Percentiles rank a stretch among this genome's conserved stretches.
These are phyloP conservation scores for Murina feae DNA, from an alignment of 2,113 vertebrate genomes.

Conservation along the genomic window DNA sequence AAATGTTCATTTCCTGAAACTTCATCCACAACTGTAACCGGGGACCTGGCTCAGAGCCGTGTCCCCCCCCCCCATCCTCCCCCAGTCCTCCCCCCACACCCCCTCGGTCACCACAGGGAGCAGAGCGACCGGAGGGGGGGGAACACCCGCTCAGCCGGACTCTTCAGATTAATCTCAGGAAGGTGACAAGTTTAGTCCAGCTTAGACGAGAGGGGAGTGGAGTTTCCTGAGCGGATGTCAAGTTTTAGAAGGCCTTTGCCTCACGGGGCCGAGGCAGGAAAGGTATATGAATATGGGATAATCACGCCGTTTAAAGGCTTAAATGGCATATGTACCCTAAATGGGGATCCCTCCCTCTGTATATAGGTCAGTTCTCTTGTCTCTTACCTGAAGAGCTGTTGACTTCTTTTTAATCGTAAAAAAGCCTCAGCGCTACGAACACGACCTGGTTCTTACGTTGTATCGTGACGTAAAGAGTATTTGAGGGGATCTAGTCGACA, in stretches of 20 bases:
- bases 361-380: neutral
- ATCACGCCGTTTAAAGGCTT: neutral
- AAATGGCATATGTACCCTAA: neutral
- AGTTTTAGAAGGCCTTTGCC: neutral
- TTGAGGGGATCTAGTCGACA: neutral
- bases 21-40: neutral
- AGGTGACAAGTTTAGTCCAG: neutral
- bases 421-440: neutral
- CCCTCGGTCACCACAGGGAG: neutral
- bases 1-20: slow-evolving; percentile 65
- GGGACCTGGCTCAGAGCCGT: neutral
- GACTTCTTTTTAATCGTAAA: neutral
- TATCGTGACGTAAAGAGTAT: neutral
- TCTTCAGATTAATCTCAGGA: neutral
- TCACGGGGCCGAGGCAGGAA: neutral
- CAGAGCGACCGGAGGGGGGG: neutral
- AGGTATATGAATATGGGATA: neutral
- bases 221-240: fast-evolving
- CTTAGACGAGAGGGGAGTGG: fast-evolving
- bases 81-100: fast-evolving
- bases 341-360: neutral
- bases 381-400: neutral
- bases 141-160: neutral
- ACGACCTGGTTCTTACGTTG: neutral
- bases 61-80: too few species aligned